Base-by-base conservation (phyloP, 1,140 invertebrate genomes). In the Eupeodes corollae region DNA sequence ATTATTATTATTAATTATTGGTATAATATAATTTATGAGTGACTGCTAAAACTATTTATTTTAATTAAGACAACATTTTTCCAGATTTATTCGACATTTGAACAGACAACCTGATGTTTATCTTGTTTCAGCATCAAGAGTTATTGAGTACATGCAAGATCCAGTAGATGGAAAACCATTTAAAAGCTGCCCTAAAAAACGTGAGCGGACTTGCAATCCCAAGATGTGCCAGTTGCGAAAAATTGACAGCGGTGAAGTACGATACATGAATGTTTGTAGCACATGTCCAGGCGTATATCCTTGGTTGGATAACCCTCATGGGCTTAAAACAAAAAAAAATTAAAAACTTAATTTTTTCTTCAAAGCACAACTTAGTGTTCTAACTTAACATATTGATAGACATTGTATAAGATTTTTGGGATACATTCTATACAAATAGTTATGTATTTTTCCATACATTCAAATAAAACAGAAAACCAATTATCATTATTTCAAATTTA, bases 11-110 rank as follows among this genome's bases (percentile, higher is more conserved):
- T n/a, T n/a, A n/a, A n/a, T n/a, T n/a, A n/a, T n/a, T n/a, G n/a
- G n/a, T n/a, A n/a, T n/a, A n/a, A n/a, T n/a, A n/a, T n/a, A n/a
- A n/a, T n/a, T n/a, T n/a, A n/a, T n/a, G n/a, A n/a, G n/a, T n/a
- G n/a, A n/a, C n/a, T n/a, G n/a, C n/a, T n/a, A n/a, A n/a, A n/a
- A n/a, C n/a, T n/a, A n/a, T n/a, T n/a, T n/a, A n/a, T n/a, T n/a
- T n/a, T n/a, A 33, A 33, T 9, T 33, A 9, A 8, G 13, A 35
- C 3, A 9, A 34, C 12, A 43, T 30, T 41, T 16, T 42, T 42
- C 47, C 34, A 72, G 69, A 57, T 76, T 78, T 51, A 45, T 78
- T 13, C 59, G 73, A 11, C 69, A 75, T 49, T 48, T 76, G 37
- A 55, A 59, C 47, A 63, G 51, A 10, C 53, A 74, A 31, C 57